Evolutionary conservation across 2,888 invertebrate genomes (phyloP).

Genomic region (Chrysina gloriosa): DNA sequence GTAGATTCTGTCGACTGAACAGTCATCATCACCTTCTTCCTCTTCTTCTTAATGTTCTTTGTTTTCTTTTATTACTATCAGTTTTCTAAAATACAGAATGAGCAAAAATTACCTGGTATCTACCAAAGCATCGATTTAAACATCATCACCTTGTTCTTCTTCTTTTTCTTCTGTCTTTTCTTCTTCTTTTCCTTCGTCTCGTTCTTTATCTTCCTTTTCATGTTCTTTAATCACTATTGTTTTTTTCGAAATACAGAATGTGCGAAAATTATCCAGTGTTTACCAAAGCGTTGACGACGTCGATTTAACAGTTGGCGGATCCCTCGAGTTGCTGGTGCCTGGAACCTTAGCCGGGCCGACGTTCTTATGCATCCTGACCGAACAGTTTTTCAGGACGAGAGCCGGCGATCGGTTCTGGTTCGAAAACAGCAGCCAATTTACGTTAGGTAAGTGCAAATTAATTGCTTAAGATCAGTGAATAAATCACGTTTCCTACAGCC

Average conservation of each 20-base stretch:
- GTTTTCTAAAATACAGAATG: too few species aligned
- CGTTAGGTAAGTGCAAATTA: slow-evolving; percentile 66
- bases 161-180: too few species aligned
- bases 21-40: too few species aligned
- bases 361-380: slow-evolving; percentile 86
- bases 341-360: slow-evolving; percentile 88
- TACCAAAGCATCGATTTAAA: too few species aligned
- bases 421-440: slow-evolving; percentile 77
- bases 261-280: slow-evolving; percentile 72
- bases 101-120: too few species aligned
- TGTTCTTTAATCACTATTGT: not conserved
- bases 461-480: not conserved
- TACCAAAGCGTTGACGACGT: slow-evolving; percentile 84
- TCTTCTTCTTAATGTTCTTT: too few species aligned
- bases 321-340: slow-evolving; percentile 80
- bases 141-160: too few species aligned
- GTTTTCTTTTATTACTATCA: too few species aligned
- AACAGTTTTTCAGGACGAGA: slow-evolving; percentile 88
- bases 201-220: not conserved
- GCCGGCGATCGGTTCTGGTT: slow-evolving; percentile 90
- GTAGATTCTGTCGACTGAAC: too few species aligned
- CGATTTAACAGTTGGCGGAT: slow-evolving; percentile 87
- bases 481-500: slow-evolving; percentile 51
- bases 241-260: slow-evolving; percentile 67
- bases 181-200: too few species aligned